Evolutionary conservation across 2,113 vertebrate genomes (phyloP).

Genomic region (Serinus canaria): DNA sequence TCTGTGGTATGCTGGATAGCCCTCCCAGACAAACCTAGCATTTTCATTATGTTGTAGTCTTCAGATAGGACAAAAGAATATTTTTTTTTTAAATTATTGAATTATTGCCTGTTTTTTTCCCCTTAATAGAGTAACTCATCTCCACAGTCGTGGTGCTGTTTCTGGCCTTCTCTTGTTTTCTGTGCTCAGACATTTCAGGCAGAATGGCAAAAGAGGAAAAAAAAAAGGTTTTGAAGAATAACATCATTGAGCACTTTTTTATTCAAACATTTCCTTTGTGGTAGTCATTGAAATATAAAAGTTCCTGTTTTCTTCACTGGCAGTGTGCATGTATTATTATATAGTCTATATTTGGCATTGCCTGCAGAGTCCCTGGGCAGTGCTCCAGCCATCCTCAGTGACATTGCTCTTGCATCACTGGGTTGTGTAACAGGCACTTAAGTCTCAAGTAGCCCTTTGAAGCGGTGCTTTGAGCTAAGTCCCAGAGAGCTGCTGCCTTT

Average conservation of each 20-base stretch:
- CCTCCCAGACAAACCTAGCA: background rate
- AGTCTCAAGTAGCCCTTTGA: conserved; percentile 30
- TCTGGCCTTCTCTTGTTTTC: background rate
- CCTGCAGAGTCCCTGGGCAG: conserved; percentile 16
- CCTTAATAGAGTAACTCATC: background rate
- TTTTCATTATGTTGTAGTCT: background rate
- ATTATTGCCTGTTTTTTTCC: background rate
- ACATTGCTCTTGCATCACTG: conserved; percentile 39
- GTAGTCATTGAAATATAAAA: background rate
- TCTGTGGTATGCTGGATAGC: background rate
- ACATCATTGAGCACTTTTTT: background rate
- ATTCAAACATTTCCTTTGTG: background rate
- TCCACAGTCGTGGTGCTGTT: background rate
- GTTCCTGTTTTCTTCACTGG: background rate
- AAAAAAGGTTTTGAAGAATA: background rate
- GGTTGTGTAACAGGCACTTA: conserved; percentile 37
- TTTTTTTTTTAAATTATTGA: background rate
- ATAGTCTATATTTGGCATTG: background rate
- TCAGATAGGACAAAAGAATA: background rate
- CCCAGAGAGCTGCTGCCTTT: background rate
- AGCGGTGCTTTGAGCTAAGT: background rate
- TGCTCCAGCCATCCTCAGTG: background rate
- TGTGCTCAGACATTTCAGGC: background rate
- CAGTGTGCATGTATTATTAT: background rate
- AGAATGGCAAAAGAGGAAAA: background rate